Evolutionary conservation across 2,113 vertebrate species (phyloP).

Genomic region (Mola mola): DNA sequence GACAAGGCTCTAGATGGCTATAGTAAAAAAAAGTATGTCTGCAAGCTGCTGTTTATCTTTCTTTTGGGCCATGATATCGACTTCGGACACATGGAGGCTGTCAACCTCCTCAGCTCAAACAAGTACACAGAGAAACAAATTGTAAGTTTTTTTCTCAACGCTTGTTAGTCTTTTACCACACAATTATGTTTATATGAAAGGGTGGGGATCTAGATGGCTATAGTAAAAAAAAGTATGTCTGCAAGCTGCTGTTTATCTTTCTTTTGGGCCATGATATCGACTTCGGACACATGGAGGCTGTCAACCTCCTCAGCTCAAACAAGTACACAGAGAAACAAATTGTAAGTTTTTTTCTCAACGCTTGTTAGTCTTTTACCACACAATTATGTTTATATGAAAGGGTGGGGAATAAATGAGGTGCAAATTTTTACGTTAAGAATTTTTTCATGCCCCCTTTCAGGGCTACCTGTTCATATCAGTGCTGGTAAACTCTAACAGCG

Average conservation of each 20-base stretch:
- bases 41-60: constrained; percentile 92
- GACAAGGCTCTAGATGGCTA: constrained; percentile 87
- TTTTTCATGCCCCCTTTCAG: constrained; percentile 53
- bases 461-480: constrained; percentile 93
- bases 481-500: constrained; percentile 91
- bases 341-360: constrained; percentile 72
- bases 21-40: constrained; percentile 93
- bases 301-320: constrained; percentile 92
- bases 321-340: constrained; percentile 94
- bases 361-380: background rate
- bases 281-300: constrained; percentile 93
- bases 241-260: constrained; percentile 92
- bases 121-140: constrained; percentile 94
- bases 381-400: background rate
- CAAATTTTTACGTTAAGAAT: background rate
- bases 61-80: constrained; percentile 91
- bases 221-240: constrained; percentile 93
- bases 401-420: background rate
- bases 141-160: constrained; percentile 72
- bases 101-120: constrained; percentile 92
- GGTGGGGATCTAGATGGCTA: constrained; percentile 85
- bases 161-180: background rate
- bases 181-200: background rate
- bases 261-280: constrained; percentile 91
- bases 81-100: constrained; percentile 93